Base-by-base conservation (phyloP, 2,888 invertebrate species). In the Heteromyza rotundicornis region DNA sequence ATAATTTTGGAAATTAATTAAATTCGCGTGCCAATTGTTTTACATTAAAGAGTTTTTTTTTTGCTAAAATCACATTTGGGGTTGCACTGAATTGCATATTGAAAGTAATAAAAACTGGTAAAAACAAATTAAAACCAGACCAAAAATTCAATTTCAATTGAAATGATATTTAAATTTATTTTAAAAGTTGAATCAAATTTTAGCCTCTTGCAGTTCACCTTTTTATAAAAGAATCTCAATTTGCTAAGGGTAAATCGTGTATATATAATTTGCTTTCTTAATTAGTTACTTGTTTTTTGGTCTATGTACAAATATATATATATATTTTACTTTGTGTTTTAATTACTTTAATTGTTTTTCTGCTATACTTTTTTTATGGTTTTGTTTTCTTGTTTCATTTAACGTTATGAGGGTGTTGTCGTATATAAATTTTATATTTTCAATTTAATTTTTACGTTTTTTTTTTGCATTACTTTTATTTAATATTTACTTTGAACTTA, bases 401-500 rank as follows among this genome's bases (percentile, higher is more conserved):
- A 27, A 7, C 27, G 24, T 52, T 59, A 55, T 55, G 56, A 35
- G 32, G 23, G 57, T 63, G 60, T 57, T 52, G 60, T 50, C 44
- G 59, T 53, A 40, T 17, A 57, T 50, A 49, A n/a, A n/a, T n/a
- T n/a, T n/a, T n/a, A n/a, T n/a, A n/a, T n/a, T n/a, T n/a, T n/a
- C n/a, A n/a, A 19, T 64, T 64, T 61, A 65, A 68, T 69, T 68
- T 70, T 65, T 69, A 66, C 23, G 36, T 70, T 66, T 57, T 51
- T n/a, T n/a, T 49, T 62, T 66, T 40, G 57, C 61, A n/a, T n/a
- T n/a, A n/a, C n/a, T n/a, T n/a, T n/a, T n/a, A n/a, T n/a, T 63
- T 61, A 61, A 64, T 62, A 68, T 66, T 70, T 70, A 66, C 69
- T 82, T 83, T 83, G 82, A 83, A 83, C 82, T 83, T 79, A 83